These are phyloP conservation scores for Aphrocallistes beatrix DNA, from an alignment of 37 sponge, comb jelly and placozoan species.

Conservation along the genomic window DNA sequence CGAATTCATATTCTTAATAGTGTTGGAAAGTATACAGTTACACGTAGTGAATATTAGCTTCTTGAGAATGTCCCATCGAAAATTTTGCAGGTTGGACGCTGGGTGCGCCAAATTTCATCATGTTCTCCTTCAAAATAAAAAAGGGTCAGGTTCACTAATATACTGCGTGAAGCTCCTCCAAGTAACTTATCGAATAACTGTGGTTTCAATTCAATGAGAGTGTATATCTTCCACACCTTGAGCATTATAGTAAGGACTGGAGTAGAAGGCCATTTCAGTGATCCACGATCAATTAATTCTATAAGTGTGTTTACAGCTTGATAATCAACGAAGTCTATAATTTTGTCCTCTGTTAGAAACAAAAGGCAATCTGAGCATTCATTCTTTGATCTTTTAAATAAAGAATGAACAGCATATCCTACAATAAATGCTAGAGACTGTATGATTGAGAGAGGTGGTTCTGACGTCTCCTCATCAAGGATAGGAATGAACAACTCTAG, in stretches of 20 bases:
- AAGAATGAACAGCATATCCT: not conserved
- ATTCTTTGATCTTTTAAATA: not conserved
- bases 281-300: not conserved
- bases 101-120: not conserved
- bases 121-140: not conserved
- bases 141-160: not conserved
- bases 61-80: not conserved
- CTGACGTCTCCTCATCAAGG: not conserved
- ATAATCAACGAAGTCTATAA: conserved; percentile 5
- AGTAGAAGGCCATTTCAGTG: not conserved
- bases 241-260: not conserved
- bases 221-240: not conserved
- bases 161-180: not conserved
- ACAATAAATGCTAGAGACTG: not conserved
- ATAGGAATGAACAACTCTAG: conserved; percentile 12
- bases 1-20: not conserved
- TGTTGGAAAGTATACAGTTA: no score
- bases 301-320: not conserved
- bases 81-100: not conserved
- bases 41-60: not conserved
- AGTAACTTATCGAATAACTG: not conserved
- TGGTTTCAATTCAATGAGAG: not conserved
- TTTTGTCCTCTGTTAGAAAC: conserved; percentile 13
- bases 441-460: conserved; percentile 6
- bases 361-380: not conserved